Conservation (phyloP, 2,113 vertebrate species). For the Gnathonemus echidnorhynchus region DNA sequence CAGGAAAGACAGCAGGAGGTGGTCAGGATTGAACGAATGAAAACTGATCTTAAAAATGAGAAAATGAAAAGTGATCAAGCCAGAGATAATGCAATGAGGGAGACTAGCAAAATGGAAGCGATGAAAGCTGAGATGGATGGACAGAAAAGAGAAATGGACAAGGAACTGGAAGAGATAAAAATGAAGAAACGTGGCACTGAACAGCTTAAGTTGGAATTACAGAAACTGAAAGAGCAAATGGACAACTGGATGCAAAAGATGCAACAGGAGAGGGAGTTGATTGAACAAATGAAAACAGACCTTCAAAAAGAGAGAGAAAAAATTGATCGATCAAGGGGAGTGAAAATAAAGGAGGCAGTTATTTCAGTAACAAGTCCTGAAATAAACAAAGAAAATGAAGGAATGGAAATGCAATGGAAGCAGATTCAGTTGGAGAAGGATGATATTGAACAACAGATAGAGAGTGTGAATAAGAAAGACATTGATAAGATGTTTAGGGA, state of each 20-base stretch:
- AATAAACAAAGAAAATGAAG: conserved; percentile 28
- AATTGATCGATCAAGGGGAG: conserved; percentile 18
- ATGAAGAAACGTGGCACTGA: neutral
- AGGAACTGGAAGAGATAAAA: neutral
- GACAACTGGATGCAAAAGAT: conserved; percentile 8
- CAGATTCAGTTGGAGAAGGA: neutral
- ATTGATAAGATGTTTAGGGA: neutral
- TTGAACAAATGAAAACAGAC: conserved; percentile 21
- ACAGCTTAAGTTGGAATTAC: conserved; percentile 15
- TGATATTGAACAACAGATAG: neutral
- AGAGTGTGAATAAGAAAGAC: neutral
- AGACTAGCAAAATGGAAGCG: conserved; percentile 25
- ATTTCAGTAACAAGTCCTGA: conserved; percentile 10
- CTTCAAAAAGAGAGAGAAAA: conserved; percentile 16
- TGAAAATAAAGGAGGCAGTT: conserved; percentile 22
- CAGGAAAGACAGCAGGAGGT: neutral
- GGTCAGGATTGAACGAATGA: conserved; percentile 2
- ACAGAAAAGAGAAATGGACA: neutral
- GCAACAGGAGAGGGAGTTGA: neutral
- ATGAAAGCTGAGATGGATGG: conserved; percentile 41
- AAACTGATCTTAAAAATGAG: conserved; percentile 17
- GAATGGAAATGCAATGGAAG: conserved; percentile 5
- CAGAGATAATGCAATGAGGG: conserved; percentile 26
- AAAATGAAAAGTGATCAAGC: conserved; percentile 15
- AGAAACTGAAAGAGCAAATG: conserved; percentile 12